These are phyloP conservation scores for Drosophila carrolli DNA, from an alignment of 1,140 invertebrate species.

Conservation along the genomic window DNA sequence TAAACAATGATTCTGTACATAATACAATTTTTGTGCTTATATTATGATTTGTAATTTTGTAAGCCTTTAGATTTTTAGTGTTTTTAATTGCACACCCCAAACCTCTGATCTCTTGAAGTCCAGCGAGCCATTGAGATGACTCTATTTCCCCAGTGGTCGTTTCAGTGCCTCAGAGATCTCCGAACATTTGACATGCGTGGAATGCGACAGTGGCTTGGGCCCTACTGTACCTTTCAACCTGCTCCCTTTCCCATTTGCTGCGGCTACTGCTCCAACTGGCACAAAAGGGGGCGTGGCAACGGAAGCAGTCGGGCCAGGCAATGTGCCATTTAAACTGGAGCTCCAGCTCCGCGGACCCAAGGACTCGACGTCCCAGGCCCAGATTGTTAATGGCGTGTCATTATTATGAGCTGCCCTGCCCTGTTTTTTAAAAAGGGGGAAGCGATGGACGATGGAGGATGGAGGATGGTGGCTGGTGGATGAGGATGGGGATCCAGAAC, in stretches of 20 bases:
- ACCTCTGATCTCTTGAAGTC: too few relatives aligned
- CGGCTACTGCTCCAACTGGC: slow-evolving; percentile 23
- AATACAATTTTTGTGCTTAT: too few relatives aligned
- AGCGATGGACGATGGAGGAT: neutral
- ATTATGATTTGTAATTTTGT: too few relatives aligned
- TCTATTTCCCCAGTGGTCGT: neutral
- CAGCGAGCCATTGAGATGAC: too few relatives aligned
- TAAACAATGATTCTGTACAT: too few relatives aligned
- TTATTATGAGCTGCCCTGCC: slow-evolving; percentile 72
- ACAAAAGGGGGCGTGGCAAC: slow-evolving; percentile 68
- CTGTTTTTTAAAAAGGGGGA: slow-evolving; percentile 10
- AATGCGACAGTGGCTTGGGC: slow-evolving; percentile 40
- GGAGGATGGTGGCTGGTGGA: too few relatives aligned
- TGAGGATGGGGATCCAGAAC: slow-evolving; percentile 21
- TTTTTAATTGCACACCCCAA: too few relatives aligned
- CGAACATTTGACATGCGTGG: slow-evolving; percentile 12
- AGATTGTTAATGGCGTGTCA: slow-evolving; percentile 80
- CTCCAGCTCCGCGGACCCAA: slow-evolving; percentile 23
- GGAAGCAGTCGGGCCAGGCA: slow-evolving; percentile 65
- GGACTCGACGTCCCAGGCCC: slow-evolving; percentile 37
- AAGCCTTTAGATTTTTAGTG: too few relatives aligned
- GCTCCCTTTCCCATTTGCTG: slow-evolving; percentile 5
- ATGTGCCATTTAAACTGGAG: slow-evolving; percentile 79
- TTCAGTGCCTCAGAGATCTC: neutral
- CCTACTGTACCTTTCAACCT: slow-evolving; percentile 60